These are phyloP conservation scores for Andrena hattorfiana DNA, from an alignment of 2,888 invertebrate species.

Conservation along the genomic window DNA sequence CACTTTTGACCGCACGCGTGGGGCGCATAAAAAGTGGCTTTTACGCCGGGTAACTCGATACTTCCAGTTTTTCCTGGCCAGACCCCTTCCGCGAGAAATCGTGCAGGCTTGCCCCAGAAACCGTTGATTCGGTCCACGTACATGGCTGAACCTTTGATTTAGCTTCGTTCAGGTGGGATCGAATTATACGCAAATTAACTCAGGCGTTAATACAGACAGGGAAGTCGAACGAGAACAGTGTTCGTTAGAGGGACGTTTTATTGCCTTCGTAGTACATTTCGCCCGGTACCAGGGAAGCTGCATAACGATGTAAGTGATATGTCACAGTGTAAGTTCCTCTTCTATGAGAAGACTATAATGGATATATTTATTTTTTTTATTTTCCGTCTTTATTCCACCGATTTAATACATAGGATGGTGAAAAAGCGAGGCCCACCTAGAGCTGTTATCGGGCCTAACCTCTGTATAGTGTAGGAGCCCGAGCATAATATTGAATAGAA, in stretches of 20 bases:
- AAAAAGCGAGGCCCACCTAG: too few species aligned
- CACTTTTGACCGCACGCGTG: constrained; percentile 46
- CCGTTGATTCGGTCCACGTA: not conserved
- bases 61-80: not conserved
- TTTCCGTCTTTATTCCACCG: too few species aligned
- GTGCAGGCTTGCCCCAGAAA: not conserved
- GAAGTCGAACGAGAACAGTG: not conserved
- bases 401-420: too few species aligned
- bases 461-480: too few species aligned
- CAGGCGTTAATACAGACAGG: not conserved
- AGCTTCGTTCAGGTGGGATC: constrained; percentile 1
- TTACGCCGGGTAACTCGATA: constrained; percentile 42
- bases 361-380: too few species aligned
- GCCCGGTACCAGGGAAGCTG: too few species aligned
- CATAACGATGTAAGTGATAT: too few species aligned
- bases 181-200: constrained; percentile 4
- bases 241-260: not conserved
- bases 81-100: constrained; percentile 2
- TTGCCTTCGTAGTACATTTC: not conserved
- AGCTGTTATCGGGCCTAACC: too few species aligned
- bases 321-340: too few species aligned
- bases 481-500: too few species aligned
- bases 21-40: constrained; percentile 49
- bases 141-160: not conserved
- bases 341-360: too few species aligned